Evolutionary conservation across 2,797 vertebrate genomes (phyloP).

Genomic region (Tadarida brasiliensis): DNA sequence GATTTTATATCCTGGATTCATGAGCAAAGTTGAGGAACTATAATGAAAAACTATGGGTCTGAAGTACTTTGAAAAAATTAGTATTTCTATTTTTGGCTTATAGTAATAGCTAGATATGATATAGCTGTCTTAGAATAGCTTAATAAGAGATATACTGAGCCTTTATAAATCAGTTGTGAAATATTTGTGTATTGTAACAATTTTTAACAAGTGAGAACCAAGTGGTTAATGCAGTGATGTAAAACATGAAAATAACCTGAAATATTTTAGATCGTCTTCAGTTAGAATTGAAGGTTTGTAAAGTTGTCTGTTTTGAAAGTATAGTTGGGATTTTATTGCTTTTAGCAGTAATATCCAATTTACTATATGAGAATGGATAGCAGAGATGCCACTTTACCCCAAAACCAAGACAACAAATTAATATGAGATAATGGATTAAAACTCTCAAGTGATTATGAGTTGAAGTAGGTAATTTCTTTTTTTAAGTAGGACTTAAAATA

Average conservation of each 20-base stretch:
- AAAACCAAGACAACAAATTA: constrained; percentile 8
- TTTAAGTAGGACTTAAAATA: too few species aligned
- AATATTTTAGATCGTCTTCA: not conserved
- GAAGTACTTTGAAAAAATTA: not conserved
- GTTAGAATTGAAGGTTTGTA: constrained; percentile 43
- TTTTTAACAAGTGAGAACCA: not conserved
- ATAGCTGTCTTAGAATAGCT: not conserved
- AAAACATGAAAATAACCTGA: constrained; percentile 53
- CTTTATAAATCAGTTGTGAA: constrained; percentile 3
- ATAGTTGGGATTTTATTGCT: not conserved
- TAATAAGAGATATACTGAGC: not conserved
- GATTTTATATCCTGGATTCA: not conserved
- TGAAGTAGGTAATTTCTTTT: not conserved
- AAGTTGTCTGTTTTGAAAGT: not conserved
- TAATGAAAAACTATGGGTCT: not conserved
- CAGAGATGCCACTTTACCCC: not conserved
- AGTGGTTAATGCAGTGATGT: not conserved
- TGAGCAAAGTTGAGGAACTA: not conserved
- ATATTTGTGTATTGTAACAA: not conserved
- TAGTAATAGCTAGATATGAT: not conserved
- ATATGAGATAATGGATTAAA: not conserved
- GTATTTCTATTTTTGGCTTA: constrained; percentile 1
- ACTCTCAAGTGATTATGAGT: not conserved
- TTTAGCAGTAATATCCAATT: not conserved
- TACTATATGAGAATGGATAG: not conserved